Base-by-base conservation (phyloP, 2,888 invertebrate species). In the Salpingus planirostris region DNA sequence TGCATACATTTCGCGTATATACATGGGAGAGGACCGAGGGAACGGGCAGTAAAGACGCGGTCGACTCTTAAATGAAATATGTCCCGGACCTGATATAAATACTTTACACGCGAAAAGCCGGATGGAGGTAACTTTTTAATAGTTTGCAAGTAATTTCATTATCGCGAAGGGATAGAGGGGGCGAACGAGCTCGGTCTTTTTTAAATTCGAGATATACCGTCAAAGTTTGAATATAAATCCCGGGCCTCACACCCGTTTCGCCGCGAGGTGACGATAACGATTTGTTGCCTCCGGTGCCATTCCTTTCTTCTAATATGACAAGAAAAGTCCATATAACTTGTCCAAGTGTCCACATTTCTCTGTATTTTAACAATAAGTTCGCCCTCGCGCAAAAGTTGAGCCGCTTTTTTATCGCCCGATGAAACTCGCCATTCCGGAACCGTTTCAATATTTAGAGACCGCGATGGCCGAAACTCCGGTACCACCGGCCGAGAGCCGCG, bases 241-340 rank as follows among this genome's bases (percentile, higher is more conserved):
- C 34, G 33, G 46, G 43, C 41, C 46, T 41, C 49, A 50, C 45
- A n/a, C n/a, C n/a, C n/a, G n/a, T n/a, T n/a, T n/a, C n/a, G 46
- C 52, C 50, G 44, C 43, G 44, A 50, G 49, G 47, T 51, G 54
- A 54, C 54, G 52, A 53, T 55, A 57, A 56, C 52, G 53, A 57
- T 56, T 54, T 50, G 53, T 48, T 40, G 47, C 46, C 46, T 38
- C 42, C 27, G 34, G 44, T 43, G 48, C 49, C 46, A 49, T 52
- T 50, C 45, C 46, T 49, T 44, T 38, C 39, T 40, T 36, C 38
- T 53, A 54, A 54, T 53, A 51, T 47, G 50, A 51, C 54, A 52
- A 42, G 46, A 42, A 49, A 53, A 51, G 48, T 53, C 50, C 49
- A 51, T 51, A 53, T 49, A 53, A 54, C 50, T 54, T 54, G 52